Evolutionary conservation across 2,888 invertebrate species (phyloP).

Genomic region (Cerceris rybyensis): DNA sequence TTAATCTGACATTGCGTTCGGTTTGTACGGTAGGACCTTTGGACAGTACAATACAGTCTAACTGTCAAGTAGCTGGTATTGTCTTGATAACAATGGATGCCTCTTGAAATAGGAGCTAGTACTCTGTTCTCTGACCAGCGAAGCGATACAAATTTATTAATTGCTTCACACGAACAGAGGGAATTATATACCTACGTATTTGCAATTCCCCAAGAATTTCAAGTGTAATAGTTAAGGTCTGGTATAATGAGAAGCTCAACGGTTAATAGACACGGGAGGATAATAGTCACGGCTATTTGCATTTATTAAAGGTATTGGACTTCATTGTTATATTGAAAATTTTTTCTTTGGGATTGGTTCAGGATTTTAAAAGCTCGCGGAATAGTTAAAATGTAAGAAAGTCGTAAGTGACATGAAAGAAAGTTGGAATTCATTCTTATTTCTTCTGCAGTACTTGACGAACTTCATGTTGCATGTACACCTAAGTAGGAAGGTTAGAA

Average conservation of each 20-base stretch:
- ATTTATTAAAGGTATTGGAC: no score
- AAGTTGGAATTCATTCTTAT: neutral
- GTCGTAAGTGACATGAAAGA: no score
- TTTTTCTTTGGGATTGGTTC: no score
- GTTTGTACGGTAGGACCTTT: conserved; percentile 58
- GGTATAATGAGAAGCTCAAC: conserved; percentile 7
- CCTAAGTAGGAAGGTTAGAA: neutral
- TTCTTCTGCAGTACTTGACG: conserved; percentile 7
- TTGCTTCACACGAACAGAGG: conserved; percentile 64
- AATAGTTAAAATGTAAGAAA: no score
- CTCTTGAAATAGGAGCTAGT: conserved; percentile 68
- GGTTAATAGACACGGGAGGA: neutral
- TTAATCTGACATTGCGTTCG: conserved; percentile 69
- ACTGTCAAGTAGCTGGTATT: conserved; percentile 72
- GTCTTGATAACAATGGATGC: conserved; percentile 71
- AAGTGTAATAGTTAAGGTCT: conserved; percentile 36
- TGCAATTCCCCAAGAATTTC: conserved; percentile 5
- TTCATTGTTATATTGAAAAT: no score
- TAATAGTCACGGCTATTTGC: no score
- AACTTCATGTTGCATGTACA: conserved; percentile 10
- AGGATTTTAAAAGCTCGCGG: no score
- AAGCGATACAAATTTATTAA: conserved; percentile 76
- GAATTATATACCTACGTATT: conserved; percentile 54
- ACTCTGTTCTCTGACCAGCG: conserved; percentile 62
- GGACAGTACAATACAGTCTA: conserved; percentile 68